Conservation (phyloP, 2,888 invertebrate genomes). For the Hyposoter didymator region DNA sequence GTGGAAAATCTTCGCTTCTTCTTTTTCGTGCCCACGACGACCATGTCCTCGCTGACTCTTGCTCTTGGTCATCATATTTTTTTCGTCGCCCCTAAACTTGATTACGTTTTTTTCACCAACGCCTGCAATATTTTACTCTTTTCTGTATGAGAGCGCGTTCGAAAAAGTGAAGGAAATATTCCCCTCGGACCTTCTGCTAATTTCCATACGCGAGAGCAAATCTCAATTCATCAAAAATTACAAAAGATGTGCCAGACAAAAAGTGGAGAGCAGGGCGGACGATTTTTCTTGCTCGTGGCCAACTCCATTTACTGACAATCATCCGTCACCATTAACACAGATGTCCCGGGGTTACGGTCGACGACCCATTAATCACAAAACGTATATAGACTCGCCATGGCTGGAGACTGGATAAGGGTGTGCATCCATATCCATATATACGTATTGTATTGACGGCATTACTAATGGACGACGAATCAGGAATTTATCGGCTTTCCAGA, state of each 20-base stretch:
- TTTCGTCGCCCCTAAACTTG: constrained; percentile 9
- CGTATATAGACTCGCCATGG: constrained; percentile 74
- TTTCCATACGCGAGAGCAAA: not conserved
- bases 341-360: constrained; percentile 79
- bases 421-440: not conserved
- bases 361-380: constrained; percentile 80
- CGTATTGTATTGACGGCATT: constrained; percentile 64
- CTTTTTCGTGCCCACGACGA: constrained; percentile 33
- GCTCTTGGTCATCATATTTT: constrained; percentile 41
- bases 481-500: constrained; percentile 72
- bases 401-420: constrained; percentile 51
- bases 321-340: constrained; percentile 83
- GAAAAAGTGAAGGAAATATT: not conserved
- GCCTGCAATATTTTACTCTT: not conserved
- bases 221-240: not conserved
- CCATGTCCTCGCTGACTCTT: constrained; percentile 6
- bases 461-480: constrained; percentile 78
- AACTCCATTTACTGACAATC: constrained; percentile 79
- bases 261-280: not conserved
- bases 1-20: constrained; percentile 36
- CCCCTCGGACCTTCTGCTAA: no score
- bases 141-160: not conserved
- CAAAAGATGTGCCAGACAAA: not conserved
- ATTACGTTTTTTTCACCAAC: not conserved
- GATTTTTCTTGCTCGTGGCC: constrained; percentile 61